These are phyloP conservation scores for Cyphomyrus discorhynchus DNA, from an alignment of 2,113 vertebrate species.

Conservation along the genomic window DNA sequence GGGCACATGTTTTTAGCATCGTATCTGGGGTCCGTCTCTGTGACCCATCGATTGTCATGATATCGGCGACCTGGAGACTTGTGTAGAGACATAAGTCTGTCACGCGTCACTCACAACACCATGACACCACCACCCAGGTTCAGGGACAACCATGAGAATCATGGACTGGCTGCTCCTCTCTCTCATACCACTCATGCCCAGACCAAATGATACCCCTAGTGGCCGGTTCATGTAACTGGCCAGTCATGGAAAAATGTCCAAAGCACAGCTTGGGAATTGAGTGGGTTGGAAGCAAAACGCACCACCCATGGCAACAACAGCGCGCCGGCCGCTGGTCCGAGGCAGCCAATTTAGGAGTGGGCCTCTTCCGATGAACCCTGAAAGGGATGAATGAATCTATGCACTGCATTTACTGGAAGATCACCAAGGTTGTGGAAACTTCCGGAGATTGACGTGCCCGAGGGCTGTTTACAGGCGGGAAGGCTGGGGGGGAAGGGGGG, in stretches of 20 bases:
- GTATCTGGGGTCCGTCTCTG: neutral
- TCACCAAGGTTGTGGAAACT: neutral
- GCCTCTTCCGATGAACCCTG: neutral
- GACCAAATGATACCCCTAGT: neutral
- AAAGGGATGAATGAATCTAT: neutral
- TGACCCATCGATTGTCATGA: neutral
- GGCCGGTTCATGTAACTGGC: neutral
- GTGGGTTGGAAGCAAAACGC: neutral
- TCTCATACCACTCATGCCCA: neutral
- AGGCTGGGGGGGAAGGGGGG: neutral
- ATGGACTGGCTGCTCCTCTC: neutral
- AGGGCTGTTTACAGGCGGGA: neutral
- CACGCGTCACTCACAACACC: neutral
- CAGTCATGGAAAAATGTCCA: neutral
- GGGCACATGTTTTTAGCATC: neutral
- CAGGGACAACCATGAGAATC: neutral
- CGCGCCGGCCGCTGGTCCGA: neutral
- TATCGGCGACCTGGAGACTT: neutral
- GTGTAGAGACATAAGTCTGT: neutral
- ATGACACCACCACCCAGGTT: neutral
- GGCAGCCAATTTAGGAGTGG: neutral
- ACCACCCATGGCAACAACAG: too few species aligned
- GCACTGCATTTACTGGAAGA: neutral
- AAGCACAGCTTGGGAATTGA: neutral
- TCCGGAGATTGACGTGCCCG: neutral